Evolutionary conservation across 2,797 vertebrate genomes (phyloP).

Genomic region (Gadopsis bispinosus): DNA sequence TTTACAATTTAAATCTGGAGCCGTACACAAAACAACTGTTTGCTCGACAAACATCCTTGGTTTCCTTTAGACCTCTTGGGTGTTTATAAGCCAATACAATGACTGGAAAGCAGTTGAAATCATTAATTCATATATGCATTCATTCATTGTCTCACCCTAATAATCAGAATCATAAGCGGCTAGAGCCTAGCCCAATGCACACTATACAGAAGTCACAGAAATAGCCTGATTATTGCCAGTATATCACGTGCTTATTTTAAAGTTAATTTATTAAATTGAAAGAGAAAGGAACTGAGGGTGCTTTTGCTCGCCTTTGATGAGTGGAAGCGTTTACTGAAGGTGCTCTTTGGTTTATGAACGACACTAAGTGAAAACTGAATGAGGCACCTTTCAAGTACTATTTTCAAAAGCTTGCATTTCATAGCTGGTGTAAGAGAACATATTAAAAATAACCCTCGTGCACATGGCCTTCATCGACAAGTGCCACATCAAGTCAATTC

Average conservation of each 20-base stretch:
- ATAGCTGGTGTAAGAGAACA: constrained; percentile 42
- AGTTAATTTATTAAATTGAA: constrained; percentile 49
- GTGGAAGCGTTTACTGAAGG: constrained; percentile 47
- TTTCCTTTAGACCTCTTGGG: background rate
- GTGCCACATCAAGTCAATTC: constrained; percentile 51
- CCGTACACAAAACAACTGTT: constrained; percentile 34
- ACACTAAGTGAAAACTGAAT: constrained; percentile 49
- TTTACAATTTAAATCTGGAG: constrained; percentile 59
- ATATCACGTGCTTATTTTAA: constrained; percentile 38
- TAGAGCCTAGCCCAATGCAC: background rate
- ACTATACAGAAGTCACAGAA: constrained; percentile 9
- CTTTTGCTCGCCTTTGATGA: constrained; percentile 50
- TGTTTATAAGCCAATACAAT: background rate
- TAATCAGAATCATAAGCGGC: background rate
- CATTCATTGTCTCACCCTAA: constrained; percentile 1
- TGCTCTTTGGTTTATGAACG: constrained; percentile 42
- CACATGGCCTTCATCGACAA: constrained; percentile 31
- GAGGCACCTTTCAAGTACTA: constrained; percentile 42
- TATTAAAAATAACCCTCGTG: constrained; percentile 42
- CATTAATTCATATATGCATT: background rate
- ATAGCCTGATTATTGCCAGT: constrained; percentile 12
- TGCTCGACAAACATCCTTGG: constrained; percentile 8
- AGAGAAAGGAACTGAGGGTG: constrained; percentile 37
- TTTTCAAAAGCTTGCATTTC: constrained; percentile 49
- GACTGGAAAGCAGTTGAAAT: background rate